Conservation (phyloP, 2,888 invertebrate genomes). For the Acanthosepion esculentum region DNA sequence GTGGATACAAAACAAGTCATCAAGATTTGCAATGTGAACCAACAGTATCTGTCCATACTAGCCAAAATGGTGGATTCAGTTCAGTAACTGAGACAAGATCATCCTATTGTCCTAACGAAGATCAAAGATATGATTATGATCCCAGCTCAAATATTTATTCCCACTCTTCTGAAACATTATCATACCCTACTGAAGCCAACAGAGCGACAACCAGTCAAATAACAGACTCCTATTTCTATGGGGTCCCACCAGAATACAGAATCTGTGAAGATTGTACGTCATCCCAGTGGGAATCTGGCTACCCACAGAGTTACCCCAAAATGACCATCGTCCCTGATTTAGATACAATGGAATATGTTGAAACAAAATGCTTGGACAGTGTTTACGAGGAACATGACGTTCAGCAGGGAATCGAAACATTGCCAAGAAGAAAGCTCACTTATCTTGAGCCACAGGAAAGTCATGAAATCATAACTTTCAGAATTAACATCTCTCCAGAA, state of each 20-base stretch:
- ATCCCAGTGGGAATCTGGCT: not conserved
- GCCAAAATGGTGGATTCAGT: not conserved
- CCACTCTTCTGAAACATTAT: not conserved
- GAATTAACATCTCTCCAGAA: conserved; percentile 7
- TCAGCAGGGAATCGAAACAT: not conserved
- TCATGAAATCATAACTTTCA: not conserved
- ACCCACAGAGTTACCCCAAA: not conserved
- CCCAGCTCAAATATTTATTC: not conserved
- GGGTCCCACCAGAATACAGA: not conserved
- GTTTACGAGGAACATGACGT: not conserved
- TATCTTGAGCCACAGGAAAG: not conserved
- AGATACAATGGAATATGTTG: conserved; percentile 16
- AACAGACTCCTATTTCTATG: not conserved
- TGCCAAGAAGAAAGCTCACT: not conserved
- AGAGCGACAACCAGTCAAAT: not conserved
- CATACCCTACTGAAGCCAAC: not conserved
- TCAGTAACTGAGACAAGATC: not conserved
- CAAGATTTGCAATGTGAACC: not conserved
- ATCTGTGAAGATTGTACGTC: not conserved
- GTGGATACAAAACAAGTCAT: not conserved
- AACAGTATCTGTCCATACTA: not conserved
- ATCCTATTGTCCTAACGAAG: not conserved
- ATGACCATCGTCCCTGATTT: not conserved
- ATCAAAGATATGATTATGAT: not conserved
- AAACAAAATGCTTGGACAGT: not conserved